Conservation (phyloP, 2,888 invertebrate species). For the Pristionchus japonicus region DNA sequence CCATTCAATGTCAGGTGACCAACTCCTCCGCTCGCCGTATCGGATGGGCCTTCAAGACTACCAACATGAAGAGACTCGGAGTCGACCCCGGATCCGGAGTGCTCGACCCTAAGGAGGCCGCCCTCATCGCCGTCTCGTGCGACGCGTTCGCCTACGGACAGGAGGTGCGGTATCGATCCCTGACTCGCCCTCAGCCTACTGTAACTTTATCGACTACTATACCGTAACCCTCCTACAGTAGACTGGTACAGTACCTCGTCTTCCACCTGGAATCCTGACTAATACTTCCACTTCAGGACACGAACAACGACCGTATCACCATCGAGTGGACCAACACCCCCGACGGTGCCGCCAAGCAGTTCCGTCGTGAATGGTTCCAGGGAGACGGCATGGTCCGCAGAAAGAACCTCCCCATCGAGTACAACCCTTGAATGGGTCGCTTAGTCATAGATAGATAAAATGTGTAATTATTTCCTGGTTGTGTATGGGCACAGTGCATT, state of each 20-base stretch:
- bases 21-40: conserved; percentile 17
- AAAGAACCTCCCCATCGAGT: too few relatives aligned
- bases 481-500: too few relatives aligned
- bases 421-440: too few relatives aligned
- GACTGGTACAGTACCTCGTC: too few relatives aligned
- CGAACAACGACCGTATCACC: conserved; percentile 66
- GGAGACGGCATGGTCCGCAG: too few relatives aligned
- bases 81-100: conserved; percentile 18
- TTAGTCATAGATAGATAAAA: too few relatives aligned
- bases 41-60: conserved; percentile 25
- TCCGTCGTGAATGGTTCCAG: conserved; percentile 68
- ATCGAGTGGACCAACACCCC: conserved; percentile 63
- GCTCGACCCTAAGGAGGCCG: conserved; percentile 12
- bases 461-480: too few relatives aligned
- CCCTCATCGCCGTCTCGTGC: conserved; percentile 20
- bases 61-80: conserved; percentile 32
- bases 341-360: conserved; percentile 65
- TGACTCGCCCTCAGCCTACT: background rate
- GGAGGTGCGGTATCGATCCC: conserved; percentile 4
- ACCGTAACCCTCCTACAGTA: background rate
- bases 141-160: conserved; percentile 26
- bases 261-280: too few relatives aligned
- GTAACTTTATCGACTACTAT: too few relatives aligned
- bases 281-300: conserved; percentile 50
- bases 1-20: background rate